These are phyloP conservation scores for Camelus bactrianus DNA, from an alignment of 2,113 vertebrate genomes.

Conservation along the genomic window DNA sequence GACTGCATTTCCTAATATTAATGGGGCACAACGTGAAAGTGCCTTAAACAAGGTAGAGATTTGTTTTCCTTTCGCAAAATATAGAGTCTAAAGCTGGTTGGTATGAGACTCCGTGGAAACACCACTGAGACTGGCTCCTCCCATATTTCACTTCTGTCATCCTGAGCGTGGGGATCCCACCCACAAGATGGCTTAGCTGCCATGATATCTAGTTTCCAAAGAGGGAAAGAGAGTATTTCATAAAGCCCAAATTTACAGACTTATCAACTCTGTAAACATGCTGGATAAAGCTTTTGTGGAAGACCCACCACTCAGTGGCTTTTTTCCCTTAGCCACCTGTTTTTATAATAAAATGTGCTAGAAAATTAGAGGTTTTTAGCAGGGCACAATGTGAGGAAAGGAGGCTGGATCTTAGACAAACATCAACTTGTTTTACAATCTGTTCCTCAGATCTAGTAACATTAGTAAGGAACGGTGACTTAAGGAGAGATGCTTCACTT, in stretches of 20 bases:
- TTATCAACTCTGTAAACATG: background rate
- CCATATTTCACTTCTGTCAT: background rate
- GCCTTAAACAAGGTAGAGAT: background rate
- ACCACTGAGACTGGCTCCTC: background rate
- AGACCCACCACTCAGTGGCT: background rate
- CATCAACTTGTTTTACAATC: background rate
- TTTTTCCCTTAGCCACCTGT: background rate
- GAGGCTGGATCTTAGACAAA: background rate
- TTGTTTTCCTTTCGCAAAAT: background rate
- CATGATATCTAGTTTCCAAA: background rate
- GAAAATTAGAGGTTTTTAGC: background rate
- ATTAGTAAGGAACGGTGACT: background rate
- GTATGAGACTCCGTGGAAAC: background rate
- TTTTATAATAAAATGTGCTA: background rate
- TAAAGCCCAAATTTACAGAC: background rate
- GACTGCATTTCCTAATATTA: background rate
- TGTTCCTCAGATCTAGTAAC: background rate
- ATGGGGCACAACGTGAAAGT: background rate
- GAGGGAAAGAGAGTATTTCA: background rate
- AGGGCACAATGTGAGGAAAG: background rate
- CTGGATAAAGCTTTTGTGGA: background rate
- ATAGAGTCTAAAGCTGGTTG: background rate
- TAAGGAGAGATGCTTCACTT: background rate
- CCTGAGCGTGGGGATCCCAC: background rate
- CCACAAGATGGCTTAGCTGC: background rate